These are phyloP conservation scores for Bombus confusus DNA, from an alignment of 1,140 invertebrate species.

Conservation along the genomic window DNA sequence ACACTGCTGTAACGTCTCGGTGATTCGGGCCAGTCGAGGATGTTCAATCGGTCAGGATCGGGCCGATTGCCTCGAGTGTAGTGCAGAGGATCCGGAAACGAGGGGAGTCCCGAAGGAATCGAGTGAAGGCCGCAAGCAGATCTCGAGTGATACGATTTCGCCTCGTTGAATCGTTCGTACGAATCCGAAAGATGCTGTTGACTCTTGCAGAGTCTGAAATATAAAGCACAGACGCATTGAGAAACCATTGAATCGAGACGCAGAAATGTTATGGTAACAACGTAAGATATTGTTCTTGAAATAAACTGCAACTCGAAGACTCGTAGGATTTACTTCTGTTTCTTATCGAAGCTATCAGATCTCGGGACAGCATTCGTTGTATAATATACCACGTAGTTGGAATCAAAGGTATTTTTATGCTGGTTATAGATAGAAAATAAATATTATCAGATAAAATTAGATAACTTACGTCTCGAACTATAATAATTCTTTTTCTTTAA, in stretches of 20 bases:
- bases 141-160: constrained; percentile 72
- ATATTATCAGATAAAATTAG: no score
- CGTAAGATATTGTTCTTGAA: no score
- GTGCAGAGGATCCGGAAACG: constrained; percentile 70
- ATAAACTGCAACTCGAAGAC: no score
- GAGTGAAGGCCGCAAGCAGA: constrained; percentile 77
- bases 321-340: no score
- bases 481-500: no score
- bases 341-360: no score
- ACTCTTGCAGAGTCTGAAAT: constrained; percentile 79
- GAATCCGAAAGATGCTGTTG: constrained; percentile 79
- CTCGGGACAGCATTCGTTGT: no score
- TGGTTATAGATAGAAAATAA: no score
- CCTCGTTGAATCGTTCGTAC: constrained; percentile 76
- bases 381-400: no score
- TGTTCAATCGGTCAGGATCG: constrained; percentile 77
- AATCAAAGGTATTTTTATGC: no score
- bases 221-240: background rate
- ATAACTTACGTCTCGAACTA: no score
- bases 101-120: constrained; percentile 63
- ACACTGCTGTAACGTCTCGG: constrained; percentile 77
- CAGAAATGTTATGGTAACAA: background rate
- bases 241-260: background rate
- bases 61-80: constrained; percentile 56
- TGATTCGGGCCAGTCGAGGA: constrained; percentile 79